phyloP scores from a whole-genome alignment of 37 sponge, comb jelly and placozoan species.

The Hexactinellida sp. region DNA sequence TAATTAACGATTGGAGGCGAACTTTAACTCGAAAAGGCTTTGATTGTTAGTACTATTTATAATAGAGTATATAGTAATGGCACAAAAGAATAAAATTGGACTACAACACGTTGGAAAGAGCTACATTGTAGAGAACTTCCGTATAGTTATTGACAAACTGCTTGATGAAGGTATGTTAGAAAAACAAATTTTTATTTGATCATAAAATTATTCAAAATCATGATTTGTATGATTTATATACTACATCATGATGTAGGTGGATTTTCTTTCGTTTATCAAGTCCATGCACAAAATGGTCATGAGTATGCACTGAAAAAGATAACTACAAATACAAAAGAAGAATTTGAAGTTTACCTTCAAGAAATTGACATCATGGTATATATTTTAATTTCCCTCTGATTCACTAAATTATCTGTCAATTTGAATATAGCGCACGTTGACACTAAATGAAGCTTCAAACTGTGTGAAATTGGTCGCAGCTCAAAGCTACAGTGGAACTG shows the following conservation, averaged over 20 bases:
- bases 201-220: too few relatives aligned
- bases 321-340: not conserved
- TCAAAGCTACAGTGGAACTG: not conserved
- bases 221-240: too few relatives aligned
- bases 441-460: constrained; percentile 10
- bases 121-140: not conserved
- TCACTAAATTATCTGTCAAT: too few relatives aligned
- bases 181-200: too few relatives aligned
- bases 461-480: not conserved
- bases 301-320: not conserved
- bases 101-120: not conserved
- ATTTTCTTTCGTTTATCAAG: not conserved
- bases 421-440: not conserved
- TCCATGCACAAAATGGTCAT: not conserved
- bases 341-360: constrained; percentile 2
- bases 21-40: too few relatives aligned
- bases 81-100: not conserved
- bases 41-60: too few relatives aligned
- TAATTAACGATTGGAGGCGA: too few relatives aligned
- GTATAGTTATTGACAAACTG: not conserved
- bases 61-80: not conserved
- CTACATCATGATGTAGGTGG: too few relatives aligned
- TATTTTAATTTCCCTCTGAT: too few relatives aligned
- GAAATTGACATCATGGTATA: constrained; percentile 8
- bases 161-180: not conserved